Conservation (phyloP, 2,888 invertebrate species). For the Apoda limacodes region DNA sequence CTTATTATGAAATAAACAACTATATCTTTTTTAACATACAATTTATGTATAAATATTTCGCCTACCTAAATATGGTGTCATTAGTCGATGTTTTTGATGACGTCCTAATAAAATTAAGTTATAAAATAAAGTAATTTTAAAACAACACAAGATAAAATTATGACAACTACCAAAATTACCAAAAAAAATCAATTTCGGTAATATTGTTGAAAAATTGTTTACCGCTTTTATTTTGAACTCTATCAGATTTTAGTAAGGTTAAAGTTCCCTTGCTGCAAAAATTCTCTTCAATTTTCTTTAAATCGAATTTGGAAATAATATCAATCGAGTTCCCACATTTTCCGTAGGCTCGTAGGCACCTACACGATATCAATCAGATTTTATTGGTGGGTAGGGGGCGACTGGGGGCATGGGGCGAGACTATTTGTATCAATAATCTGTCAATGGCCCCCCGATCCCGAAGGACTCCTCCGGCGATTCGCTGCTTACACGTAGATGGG, state of each 20-base stretch:
- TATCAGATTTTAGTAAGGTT: constrained; percentile 27
- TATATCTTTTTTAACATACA: no score
- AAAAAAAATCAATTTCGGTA: no score
- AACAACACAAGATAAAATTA: no score
- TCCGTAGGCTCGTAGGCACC: constrained; percentile 68
- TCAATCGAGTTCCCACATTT: constrained; percentile 71
- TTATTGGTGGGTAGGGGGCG: constrained; percentile 66
- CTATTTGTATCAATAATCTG: constrained; percentile 72
- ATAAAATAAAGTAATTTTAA: no score
- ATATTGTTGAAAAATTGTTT: no score
- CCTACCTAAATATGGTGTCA: no score
- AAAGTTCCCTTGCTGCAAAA: constrained; percentile 26
- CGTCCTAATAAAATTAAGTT: no score
- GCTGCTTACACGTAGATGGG: constrained; percentile 41
- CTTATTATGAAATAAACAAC: no score
- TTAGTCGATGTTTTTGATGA: no score
- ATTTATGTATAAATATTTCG: no score
- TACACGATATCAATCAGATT: constrained; percentile 71
- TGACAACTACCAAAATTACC: no score
- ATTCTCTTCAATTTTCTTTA: constrained; percentile 67
- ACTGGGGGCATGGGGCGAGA: constrained; percentile 37
- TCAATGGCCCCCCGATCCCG: constrained; percentile 62
- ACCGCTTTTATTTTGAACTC: constrained; percentile 30
- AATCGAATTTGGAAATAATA: constrained; percentile 68
- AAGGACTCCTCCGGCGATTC: constrained; percentile 51